These are phyloP conservation scores for Dendrophyllia cribrosa DNA, from an alignment of 64 coral and sea anemone species.

Conservation along the genomic window DNA sequence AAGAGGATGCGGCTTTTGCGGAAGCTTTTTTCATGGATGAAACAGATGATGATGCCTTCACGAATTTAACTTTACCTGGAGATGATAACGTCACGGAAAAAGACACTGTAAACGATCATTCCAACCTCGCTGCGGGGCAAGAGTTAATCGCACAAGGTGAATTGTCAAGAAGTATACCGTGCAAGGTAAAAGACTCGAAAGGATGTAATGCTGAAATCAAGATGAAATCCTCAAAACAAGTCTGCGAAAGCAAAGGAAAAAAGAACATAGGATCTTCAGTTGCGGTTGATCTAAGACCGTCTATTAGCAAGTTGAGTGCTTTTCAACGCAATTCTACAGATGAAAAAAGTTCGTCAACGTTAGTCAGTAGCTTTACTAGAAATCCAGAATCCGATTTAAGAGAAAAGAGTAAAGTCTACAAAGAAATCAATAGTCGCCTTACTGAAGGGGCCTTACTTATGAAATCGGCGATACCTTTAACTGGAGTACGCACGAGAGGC, in stretches of 20 bases:
- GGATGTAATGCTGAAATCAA: neutral
- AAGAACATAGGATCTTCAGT: neutral
- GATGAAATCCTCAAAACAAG: neutral
- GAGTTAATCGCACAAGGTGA: neutral
- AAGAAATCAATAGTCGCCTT: neutral
- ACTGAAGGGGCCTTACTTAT: neutral
- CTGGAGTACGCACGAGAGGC: constrained; percentile 35
- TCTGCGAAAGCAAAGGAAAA: neutral
- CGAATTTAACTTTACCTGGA: neutral
- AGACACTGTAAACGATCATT: neutral
- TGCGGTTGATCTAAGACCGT: neutral
- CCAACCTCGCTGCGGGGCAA: neutral
- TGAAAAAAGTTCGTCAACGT: neutral
- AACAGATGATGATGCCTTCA: constrained; percentile 53
- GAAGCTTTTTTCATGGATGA: constrained; percentile 37
- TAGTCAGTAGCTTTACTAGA: neutral
- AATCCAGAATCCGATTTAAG: neutral
- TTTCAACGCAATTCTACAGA: constrained; percentile 43
- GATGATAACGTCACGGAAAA: neutral
- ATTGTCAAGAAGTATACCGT: neutral
- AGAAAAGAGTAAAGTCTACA: neutral
- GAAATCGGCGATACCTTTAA: neutral
- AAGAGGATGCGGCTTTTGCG: neutral
- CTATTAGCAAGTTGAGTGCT: constrained; percentile 17
- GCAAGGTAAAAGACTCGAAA: neutral